Percentiles rank a stretch among this genome's conserved stretches.
Conservation (phyloP, 2,797 vertebrate genomes). For the Botia kubotai region DNA sequence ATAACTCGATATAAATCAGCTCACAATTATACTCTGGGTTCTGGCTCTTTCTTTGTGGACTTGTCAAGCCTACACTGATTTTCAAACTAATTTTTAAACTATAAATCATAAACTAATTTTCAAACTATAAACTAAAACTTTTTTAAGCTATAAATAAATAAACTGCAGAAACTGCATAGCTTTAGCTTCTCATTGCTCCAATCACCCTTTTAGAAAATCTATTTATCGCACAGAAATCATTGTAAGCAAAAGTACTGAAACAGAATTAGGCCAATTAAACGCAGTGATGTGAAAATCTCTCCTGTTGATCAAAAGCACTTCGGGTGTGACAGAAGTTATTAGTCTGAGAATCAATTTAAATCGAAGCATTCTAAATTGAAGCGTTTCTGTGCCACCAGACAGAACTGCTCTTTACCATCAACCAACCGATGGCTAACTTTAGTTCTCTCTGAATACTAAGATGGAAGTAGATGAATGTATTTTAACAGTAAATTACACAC, state of each 20-base stretch:
- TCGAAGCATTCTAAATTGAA: neutral
- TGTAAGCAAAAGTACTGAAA: neutral
- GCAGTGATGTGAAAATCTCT: neutral
- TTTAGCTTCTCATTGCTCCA: neutral
- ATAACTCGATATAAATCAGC: slow-evolving; percentile 7
- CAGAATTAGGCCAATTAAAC: neutral
- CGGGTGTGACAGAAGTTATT: too few species aligned
- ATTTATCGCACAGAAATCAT: neutral
- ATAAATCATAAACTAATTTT: neutral
- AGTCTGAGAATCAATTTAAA: neutral
- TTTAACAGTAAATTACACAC: neutral
- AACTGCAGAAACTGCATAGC: neutral
- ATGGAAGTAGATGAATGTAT: neutral
- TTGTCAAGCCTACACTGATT: neutral
- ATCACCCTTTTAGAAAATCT: neutral
- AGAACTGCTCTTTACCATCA: too few species aligned
- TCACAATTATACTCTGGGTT: neutral
- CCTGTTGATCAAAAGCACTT: neutral
- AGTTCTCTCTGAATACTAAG: neutral
- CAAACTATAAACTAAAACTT: neutral
- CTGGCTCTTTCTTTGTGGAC: neutral
- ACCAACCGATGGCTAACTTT: too few species aligned
- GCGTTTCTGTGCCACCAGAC: neutral
- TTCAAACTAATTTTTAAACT: neutral
- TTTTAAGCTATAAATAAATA: neutral